Base-by-base conservation (phyloP, 2,888 invertebrate genomes). In the Synanthedon formicaeformis region DNA sequence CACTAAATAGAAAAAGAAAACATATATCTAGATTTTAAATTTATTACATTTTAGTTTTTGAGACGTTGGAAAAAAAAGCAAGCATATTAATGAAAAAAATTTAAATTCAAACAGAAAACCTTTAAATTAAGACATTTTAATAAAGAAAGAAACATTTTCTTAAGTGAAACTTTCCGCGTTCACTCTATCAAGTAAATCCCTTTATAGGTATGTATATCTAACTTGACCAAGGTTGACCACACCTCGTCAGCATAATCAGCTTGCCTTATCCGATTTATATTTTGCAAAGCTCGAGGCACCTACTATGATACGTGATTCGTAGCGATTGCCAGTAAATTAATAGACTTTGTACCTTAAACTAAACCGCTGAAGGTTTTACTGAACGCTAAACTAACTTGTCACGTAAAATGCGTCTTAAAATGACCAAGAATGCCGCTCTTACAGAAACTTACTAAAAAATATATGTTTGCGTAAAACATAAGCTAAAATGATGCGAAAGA, bases 221-320 rank as follows among this genome's bases (percentile, higher is more conserved):
- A 45, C 45, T 54, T 50, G 50, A 51, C 57, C 78, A 78, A 80
- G 78, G 80, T 58, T 77, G 69, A 64, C 77, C 71, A 69, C 78
- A 71, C 68, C 70, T 67, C 61, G 56, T 56, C 61, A 48, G 14
- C 50, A 40, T 34, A 45, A 57, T 34, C 8, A 57, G 64, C 59
- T 72, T 62, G 65, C 75, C 71, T 70, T 67, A 66, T 62, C 57
- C 55, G 66, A 66, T 57, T 62, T 65, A 55, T 65, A 55, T 67
- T 65, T 60, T 53, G 58, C 34, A 34, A 8, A 34, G 34, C 10
- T 60, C 52, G 58, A 11, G 49, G 59, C 58, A 63, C 60, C 54
- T 53, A 55, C 51, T 58, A 55, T 54, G 45, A 45, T 45, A 45
- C 45, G 45, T 14, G 45, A 45, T 14, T 13, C n/a, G n/a, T 12